Evolutionary conservation across 2,113 vertebrate species (phyloP).

Genomic region (Podocnemis expansa): DNA sequence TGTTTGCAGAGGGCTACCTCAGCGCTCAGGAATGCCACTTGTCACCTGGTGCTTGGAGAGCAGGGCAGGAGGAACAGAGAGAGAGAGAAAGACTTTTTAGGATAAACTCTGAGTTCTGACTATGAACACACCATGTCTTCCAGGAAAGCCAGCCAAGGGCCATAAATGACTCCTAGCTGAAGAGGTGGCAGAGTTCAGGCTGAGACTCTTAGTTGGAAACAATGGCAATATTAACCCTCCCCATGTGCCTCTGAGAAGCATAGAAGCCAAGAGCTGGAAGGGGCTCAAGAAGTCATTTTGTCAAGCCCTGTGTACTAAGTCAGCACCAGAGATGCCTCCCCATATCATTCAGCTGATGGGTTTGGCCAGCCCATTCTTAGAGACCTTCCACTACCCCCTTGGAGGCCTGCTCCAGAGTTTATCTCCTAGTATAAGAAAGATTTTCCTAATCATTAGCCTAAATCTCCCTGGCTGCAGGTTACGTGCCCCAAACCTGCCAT

Average conservation of each 20-base stretch:
- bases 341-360: not conserved
- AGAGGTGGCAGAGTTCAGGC: not conserved
- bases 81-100: too few relatives aligned
- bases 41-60: not conserved
- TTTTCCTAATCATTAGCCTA: not conserved
- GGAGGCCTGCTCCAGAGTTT: too few relatives aligned
- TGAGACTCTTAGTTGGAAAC: not conserved
- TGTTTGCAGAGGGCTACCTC: not conserved
- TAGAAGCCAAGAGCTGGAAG: not conserved
- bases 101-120: not conserved
- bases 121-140: not conserved
- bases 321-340: not conserved
- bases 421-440: too few relatives aligned
- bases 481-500: not conserved
- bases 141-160: not conserved
- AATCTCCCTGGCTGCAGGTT: not conserved
- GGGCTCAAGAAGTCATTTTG: not conserved
- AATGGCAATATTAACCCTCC: not conserved
- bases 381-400: not conserved
- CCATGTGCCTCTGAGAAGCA: not conserved
- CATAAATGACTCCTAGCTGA: not conserved
- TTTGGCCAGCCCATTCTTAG: not conserved
- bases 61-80: not conserved
- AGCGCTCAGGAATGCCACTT: not conserved
- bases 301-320: not conserved